Base-by-base conservation (phyloP, 2,113 vertebrate species). In the Macquaria ambigua region DNA sequence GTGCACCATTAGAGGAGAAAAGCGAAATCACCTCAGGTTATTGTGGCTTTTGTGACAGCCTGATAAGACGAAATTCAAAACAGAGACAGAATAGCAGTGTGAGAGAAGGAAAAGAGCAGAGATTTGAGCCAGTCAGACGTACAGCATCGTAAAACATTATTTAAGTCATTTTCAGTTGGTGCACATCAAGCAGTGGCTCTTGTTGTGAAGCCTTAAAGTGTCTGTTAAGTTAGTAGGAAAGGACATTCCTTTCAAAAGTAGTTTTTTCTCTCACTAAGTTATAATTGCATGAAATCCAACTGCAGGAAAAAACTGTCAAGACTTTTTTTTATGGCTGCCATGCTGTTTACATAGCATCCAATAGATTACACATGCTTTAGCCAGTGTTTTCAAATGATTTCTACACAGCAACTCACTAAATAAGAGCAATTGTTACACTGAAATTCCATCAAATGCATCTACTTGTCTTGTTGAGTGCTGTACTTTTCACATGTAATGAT, bases 11-110 rank as follows among this genome's bases (percentile, higher is more conserved):
- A 88, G 71, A 82, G 82, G 80, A 84, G 64, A 77, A 73, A 83
- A 67, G 79, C 61, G 5, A 79, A 89, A 88, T 89, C 87, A 92
- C 87, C 82, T 76, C 79, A 43, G 83, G 87, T 91, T 89, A 89
- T 90, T 87, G 56, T 48, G 37, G 80, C 83, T 90, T 89, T 86
- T 86, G 70, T 86, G 87, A 91, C 86, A 80, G 91, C 56, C 73
- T 72, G 89, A 92, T 93, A 82, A 90, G 89, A 84, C 6, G 41
- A 81, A 63, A 53, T 77, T 81, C 85, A 66, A 83, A 90, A 75
- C 67, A 64, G n/a, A 64, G 62, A 61, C 20, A 56, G 71, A 79
- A 61, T 79, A 79, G 56, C 78, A 61, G 9, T 3, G 53, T 46
- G 70, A 81, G 70, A 63, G 67, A 55, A 74, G 34, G 59, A 68